phyloP scores from a whole-genome alignment of 1,140 invertebrate species.

The Thrips palmi region DNA sequence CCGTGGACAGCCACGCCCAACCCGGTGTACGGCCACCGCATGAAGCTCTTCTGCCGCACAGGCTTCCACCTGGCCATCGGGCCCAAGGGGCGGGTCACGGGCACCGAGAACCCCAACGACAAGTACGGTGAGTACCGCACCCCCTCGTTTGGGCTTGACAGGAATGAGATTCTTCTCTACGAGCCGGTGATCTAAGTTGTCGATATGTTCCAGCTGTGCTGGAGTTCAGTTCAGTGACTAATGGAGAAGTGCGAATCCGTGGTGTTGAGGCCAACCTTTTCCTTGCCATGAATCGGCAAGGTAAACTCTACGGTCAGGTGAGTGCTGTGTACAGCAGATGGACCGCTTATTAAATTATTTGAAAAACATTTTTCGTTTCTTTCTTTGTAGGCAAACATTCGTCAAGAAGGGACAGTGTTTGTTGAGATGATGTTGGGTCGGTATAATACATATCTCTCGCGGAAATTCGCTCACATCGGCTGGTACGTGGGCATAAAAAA shows the following conservation, averaged over 20 bases:
- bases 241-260: slow-evolving; percentile 33
- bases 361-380: slow-evolving; percentile 8
- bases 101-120: slow-evolving; percentile 29
- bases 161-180: slow-evolving; percentile 7
- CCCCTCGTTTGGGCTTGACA: slow-evolving; percentile 1
- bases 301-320: slow-evolving; percentile 40
- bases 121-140: slow-evolving; percentile 27
- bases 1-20: too few relatives aligned
- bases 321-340: slow-evolving; percentile 12
- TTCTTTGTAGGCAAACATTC: slow-evolving; percentile 26
- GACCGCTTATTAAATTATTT: neutral
- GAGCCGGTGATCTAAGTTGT: slow-evolving; percentile 8
- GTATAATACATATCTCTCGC: slow-evolving; percentile 37
- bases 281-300: slow-evolving; percentile 39
- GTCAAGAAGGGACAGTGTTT: slow-evolving; percentile 33
- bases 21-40: slow-evolving; percentile 19
- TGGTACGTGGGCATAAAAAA: slow-evolving; percentile 47
- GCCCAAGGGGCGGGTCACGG: slow-evolving; percentile 29
- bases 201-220: slow-evolving; percentile 28
- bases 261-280: slow-evolving; percentile 34
- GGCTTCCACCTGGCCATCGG: slow-evolving; percentile 34
- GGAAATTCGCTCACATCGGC: slow-evolving; percentile 32
- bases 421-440: slow-evolving; percentile 33
- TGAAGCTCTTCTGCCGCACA: slow-evolving; percentile 34
- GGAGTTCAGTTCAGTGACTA: slow-evolving; percentile 29